These are phyloP conservation scores for Danio aesculapii DNA, from an alignment of 2,797 vertebrate species.

Conservation along the genomic window DNA sequence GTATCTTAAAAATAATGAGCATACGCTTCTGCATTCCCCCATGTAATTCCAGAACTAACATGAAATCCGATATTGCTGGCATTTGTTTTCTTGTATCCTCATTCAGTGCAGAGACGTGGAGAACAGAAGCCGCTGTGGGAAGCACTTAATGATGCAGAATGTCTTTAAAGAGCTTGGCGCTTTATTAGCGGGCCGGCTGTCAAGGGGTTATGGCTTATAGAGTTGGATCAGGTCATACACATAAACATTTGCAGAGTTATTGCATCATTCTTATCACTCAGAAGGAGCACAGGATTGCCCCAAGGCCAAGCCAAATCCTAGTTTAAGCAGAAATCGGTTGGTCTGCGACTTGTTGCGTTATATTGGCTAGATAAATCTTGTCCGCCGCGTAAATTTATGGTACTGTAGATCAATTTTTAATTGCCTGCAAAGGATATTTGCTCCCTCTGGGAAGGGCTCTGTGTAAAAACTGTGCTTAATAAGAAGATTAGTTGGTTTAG, in stretches of 20 bases:
- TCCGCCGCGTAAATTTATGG: constrained; percentile 15
- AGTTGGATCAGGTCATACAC: constrained; percentile 17
- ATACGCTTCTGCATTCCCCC: background rate
- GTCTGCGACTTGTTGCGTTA: constrained; percentile 12
- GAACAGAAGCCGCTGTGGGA: constrained; percentile 18
- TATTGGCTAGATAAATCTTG: background rate
- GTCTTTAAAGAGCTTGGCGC: constrained; percentile 22
- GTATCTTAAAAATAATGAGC: background rate
- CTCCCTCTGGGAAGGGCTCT: background rate
- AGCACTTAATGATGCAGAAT: constrained; percentile 33
- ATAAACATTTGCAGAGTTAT: constrained; percentile 48
- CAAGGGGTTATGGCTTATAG: background rate
- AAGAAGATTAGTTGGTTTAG: background rate
- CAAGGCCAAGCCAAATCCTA: constrained; percentile 19
- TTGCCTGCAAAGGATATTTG: constrained; percentile 12
- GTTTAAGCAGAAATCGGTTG: constrained; percentile 25
- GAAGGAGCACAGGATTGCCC: constrained; percentile 20
- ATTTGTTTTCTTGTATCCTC: constrained; percentile 8
- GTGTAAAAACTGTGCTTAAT: background rate
- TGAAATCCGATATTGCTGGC: background rate
- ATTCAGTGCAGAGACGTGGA: background rate
- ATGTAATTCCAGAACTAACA: constrained; percentile 6
- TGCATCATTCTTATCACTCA: constrained; percentile 47
- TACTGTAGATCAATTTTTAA: constrained; percentile 4
- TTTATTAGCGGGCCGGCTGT: constrained; percentile 29